phyloP scores from a whole-genome alignment of 2,113 vertebrate genomes.

The Epinephelus fuscoguttatus region DNA sequence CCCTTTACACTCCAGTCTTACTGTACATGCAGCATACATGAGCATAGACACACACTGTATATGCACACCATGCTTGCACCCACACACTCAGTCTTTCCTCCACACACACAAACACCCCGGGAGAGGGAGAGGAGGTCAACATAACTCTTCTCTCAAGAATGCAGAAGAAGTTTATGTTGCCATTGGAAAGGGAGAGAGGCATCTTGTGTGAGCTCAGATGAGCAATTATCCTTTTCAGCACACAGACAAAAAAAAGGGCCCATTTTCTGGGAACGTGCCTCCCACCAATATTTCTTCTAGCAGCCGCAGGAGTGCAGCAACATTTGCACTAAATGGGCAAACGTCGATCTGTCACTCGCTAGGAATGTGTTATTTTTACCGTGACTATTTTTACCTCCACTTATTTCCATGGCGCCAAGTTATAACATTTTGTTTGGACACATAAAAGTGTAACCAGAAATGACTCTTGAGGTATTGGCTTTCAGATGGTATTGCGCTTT shows the following conservation, averaged over 20 bases:
- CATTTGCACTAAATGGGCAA: constrained; percentile 72
- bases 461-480: constrained; percentile 41
- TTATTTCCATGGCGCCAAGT: constrained; percentile 69
- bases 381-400: constrained; percentile 79
- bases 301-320: constrained; percentile 69
- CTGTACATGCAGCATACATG: not conserved
- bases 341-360: constrained; percentile 72
- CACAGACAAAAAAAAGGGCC: constrained; percentile 46
- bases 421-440: constrained; percentile 69
- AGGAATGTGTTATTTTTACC: constrained; percentile 80
- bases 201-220: constrained; percentile 79
- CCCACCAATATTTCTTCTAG: constrained; percentile 71
- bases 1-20: not conserved
- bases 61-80: constrained; percentile 3
- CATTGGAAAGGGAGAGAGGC: constrained; percentile 73
- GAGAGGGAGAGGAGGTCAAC: constrained; percentile 72
- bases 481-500: constrained; percentile 40
- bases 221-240: constrained; percentile 81
- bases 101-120: constrained; percentile 46
- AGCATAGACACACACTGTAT: constrained; percentile 11
- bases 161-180: constrained; percentile 74
- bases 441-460: constrained; percentile 55
- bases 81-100: constrained; percentile 37
- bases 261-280: constrained; percentile 76
- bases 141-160: constrained; percentile 78